Evolutionary conservation across 1,140 invertebrate species (phyloP).

Genomic region (Drosophila azteca): DNA sequence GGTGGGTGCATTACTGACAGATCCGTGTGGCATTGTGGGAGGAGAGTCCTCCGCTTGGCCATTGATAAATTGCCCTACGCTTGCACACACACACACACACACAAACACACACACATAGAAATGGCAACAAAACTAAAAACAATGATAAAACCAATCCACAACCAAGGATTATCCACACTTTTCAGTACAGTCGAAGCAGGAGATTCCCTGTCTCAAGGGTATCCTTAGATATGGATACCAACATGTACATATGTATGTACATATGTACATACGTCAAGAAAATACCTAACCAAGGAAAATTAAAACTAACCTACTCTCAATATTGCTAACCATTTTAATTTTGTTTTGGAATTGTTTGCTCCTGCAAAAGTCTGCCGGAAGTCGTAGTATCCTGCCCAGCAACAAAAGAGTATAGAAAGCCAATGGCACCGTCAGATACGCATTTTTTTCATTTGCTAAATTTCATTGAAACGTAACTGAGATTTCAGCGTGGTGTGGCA

Average conservation of each 20-base stretch:
- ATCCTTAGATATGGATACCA: too few species aligned
- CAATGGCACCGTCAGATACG: slow-evolving; percentile 56
- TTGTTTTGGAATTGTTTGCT: neutral
- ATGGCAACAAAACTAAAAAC: slow-evolving; percentile 34
- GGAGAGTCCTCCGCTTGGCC: neutral
- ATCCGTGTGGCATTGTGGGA: neutral
- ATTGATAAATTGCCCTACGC: slow-evolving; percentile 52
- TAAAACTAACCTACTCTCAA: too few species aligned
- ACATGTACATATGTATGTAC: too few species aligned
- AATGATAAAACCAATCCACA: slow-evolving; percentile 40
- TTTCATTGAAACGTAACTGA: slow-evolving; percentile 48
- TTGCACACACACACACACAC: slow-evolving; percentile 12
- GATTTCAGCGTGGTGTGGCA: slow-evolving; percentile 1
- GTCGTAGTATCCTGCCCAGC: slow-evolving; percentile 27
- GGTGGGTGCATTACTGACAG: too few species aligned
- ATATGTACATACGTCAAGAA: too few species aligned
- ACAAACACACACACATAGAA: neutral
- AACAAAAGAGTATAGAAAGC: slow-evolving; percentile 1
- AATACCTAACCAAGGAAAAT: too few species aligned
- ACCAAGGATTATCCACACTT: too few species aligned
- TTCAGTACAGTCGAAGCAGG: neutral
- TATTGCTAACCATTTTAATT: too few species aligned
- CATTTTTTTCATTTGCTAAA: slow-evolving; percentile 69
- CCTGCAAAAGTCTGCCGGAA: neutral
- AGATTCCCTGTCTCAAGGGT: too few species aligned